Conservation (phyloP, 2,797 vertebrate genomes). For the Falco columbarius region DNA sequence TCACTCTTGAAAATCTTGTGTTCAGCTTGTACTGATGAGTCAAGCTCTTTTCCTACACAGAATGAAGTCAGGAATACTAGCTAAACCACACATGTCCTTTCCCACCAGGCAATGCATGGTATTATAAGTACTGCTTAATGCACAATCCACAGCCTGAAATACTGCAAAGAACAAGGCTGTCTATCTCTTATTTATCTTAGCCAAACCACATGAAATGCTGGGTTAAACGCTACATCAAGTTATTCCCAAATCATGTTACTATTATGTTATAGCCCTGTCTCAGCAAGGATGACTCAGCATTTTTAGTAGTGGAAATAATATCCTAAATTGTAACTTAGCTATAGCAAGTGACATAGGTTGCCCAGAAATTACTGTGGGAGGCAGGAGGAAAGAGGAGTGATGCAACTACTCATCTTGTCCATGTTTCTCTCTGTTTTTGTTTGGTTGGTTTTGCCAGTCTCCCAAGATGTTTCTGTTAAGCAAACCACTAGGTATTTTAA, state of each 20-base stretch:
- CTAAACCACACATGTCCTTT: not conserved
- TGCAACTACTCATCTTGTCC: not conserved
- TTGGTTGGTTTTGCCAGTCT: not conserved
- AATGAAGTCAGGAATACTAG: not conserved
- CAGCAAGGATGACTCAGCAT: not conserved
- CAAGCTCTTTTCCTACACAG: not conserved
- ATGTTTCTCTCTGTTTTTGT: not conserved
- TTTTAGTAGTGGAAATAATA: not conserved
- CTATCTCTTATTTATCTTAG: not conserved
- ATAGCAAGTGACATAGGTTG: not conserved
- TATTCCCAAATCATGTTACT: not conserved
- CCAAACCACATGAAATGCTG: not conserved
- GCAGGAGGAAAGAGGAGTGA: not conserved
- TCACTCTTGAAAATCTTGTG: not conserved
- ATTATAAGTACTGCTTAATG: not conserved
- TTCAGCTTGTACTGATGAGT: not conserved
- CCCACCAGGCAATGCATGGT: not conserved
- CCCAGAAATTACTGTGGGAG: not conserved
- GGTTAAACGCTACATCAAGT: not conserved
- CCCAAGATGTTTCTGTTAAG: not conserved
- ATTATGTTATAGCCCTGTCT: not conserved
- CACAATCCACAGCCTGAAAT: not conserved
- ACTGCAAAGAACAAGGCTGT: not conserved
- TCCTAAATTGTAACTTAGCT: not conserved
- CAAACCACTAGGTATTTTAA: not conserved